Percentiles rank a stretch among this genome's conserved stretches.
Conservation (phyloP, 2,888 invertebrate genomes). For the Gasteruption jaculator region DNA sequence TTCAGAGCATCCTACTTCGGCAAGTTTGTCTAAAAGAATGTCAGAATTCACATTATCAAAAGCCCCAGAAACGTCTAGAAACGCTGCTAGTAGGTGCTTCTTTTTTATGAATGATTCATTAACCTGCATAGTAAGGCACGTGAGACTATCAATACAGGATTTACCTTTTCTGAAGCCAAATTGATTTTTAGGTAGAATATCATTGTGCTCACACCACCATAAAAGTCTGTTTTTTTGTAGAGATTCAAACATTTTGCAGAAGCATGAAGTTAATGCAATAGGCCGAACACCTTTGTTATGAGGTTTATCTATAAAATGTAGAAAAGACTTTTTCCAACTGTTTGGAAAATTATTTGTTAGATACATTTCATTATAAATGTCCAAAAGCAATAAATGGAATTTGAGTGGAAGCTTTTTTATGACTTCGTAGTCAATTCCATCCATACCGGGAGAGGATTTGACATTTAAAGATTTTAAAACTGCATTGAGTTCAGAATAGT, state of each 20-base stretch:
- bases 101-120: conserved; percentile 11
- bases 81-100: conserved; percentile 13
- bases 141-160: conserved; percentile 21
- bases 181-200: conserved; percentile 15
- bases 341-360: conserved; percentile 5
- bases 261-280: conserved; percentile 19
- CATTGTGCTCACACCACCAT: conserved; percentile 20
- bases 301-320: conserved; percentile 20
- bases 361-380: conserved; percentile 21
- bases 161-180: conserved; percentile 20
- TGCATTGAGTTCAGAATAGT: conserved; percentile 17
- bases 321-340: conserved; percentile 11
- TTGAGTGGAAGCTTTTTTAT: conserved; percentile 14
- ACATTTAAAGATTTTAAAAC: conserved; percentile 12
- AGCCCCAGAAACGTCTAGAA: conserved; percentile 22
- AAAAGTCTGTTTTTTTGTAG: conserved; percentile 18
- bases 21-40: conserved; percentile 16
- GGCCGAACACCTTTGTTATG: conserved; percentile 16
- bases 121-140: conserved; percentile 12
- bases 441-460: conserved; percentile 21
- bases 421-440: conserved; percentile 19
- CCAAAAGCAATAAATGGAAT: conserved; percentile 17
- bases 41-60: conserved; percentile 21
- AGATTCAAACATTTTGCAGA: conserved; percentile 21
- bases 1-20: conserved; percentile 6